These are phyloP conservation scores for Catotricha subobsoleta DNA, from an alignment of 2,888 invertebrate genomes.

Conservation along the genomic window DNA sequence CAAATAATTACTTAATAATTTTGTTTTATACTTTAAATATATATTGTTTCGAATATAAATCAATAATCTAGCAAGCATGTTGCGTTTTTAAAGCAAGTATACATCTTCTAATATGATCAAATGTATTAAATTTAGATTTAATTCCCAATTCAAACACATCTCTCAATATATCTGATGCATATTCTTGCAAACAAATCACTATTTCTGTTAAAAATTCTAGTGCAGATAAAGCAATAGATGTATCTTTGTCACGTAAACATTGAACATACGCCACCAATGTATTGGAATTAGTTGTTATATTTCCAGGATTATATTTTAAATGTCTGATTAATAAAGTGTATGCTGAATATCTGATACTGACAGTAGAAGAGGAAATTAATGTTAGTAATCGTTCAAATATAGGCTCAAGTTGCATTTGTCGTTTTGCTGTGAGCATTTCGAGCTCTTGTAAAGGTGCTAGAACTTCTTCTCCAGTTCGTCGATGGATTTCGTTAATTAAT, in stretches of 20 bases:
- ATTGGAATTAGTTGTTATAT: conserved; percentile 33
- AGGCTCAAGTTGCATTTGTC: conserved; percentile 46
- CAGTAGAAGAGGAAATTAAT: conserved; percentile 40
- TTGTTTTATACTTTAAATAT: too few relatives aligned
- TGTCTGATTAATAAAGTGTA: conserved; percentile 53
- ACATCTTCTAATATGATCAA: conserved; percentile 57
- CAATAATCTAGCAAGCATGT: conserved; percentile 52
- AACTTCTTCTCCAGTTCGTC: conserved; percentile 33
- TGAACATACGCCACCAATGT: conserved; percentile 62
- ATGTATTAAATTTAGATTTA: conserved; percentile 57
- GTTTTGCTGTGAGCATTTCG: conserved; percentile 50
- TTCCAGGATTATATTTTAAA: conserved; percentile 45
- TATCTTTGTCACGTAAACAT: conserved; percentile 61
- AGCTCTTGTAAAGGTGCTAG: conserved; percentile 50
- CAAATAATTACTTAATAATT: too few relatives aligned
- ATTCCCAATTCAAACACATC: conserved; percentile 71
- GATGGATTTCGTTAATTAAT: conserved; percentile 24
- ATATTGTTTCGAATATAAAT: too few relatives aligned
- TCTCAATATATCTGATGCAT: conserved; percentile 57
- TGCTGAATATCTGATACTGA: conserved; percentile 47
- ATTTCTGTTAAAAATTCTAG: conserved; percentile 72
- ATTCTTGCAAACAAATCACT: conserved; percentile 67
- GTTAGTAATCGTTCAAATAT: conserved; percentile 45
- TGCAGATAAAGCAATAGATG: conserved; percentile 59
- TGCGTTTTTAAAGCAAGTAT: conserved; percentile 67